These are phyloP conservation scores for Columba guinea DNA, from an alignment of 2,797 vertebrate species.

Conservation along the genomic window DNA sequence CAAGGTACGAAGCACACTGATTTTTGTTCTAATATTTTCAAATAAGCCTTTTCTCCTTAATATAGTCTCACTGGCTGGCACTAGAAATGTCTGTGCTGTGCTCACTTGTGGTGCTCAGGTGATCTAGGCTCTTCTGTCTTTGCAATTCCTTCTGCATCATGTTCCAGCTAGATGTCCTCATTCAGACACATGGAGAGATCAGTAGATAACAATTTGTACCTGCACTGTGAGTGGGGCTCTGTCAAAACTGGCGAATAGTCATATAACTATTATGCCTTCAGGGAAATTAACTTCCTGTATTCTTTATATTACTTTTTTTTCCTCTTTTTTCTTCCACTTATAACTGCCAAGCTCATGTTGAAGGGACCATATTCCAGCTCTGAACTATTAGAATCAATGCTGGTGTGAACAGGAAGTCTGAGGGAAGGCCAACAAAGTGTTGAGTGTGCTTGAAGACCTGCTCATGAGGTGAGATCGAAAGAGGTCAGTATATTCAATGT, in stretches of 20 bases:
- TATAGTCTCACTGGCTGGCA: background rate
- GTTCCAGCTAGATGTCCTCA: background rate
- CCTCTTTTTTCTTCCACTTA: accelerated
- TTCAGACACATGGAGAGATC: background rate
- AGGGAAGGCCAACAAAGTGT: background rate
- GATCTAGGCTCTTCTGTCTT: background rate
- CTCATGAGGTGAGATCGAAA: background rate
- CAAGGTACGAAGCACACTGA: accelerated
- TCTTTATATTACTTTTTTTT: background rate
- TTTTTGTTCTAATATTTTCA: background rate
- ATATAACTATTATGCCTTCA: background rate
- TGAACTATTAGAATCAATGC: background rate
- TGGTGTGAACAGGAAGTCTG: background rate
- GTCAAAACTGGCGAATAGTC: background rate
- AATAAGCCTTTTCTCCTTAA: background rate
- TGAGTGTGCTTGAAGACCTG: background rate
- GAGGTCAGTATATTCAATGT: background rate
- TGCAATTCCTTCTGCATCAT: background rate
- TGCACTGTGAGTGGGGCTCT: background rate
- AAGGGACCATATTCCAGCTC: background rate
- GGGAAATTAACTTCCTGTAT: background rate
- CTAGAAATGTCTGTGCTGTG: background rate
- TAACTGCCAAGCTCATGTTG: background rate
- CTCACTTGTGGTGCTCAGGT: background rate
- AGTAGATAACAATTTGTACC: background rate